Base-by-base conservation (phyloP, 35 echinoderm and acorn worm species). In the Amphiura filiformis region DNA sequence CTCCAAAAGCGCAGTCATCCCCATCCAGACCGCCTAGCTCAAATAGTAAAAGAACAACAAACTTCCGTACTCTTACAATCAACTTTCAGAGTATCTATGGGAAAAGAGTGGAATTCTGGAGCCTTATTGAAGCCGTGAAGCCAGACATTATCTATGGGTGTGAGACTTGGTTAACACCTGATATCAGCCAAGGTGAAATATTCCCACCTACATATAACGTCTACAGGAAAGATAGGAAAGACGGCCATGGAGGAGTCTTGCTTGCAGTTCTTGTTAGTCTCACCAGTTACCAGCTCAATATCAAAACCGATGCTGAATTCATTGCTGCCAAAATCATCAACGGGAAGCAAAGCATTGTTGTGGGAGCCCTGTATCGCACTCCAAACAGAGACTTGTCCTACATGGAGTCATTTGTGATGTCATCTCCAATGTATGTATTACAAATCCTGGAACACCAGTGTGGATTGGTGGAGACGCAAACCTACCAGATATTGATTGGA, bases 91-190 rank as follows among this genome's bases (percentile, higher is more conserved):
- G 78, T 26, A 82, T 89, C 5, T 39, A 0, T 28, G 7, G n/a
- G 17, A 89, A 89, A 79, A 40, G 87, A 35, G 87, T 65, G 57
- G 78, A 70, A 22, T 82, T 89, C 36, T 61, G 78, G 80, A 89
- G 80, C 56, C n/a, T 89, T 31, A 15, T 38, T 1, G 80, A 82
- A 0, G 78, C 87, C 17, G 13, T 33, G 13, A 83, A 89, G 36
- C 87, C 87, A 52, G 44, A 81, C 34, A 61, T 89, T 18, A 89
- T 89, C 0, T 82, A 35, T 70, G 87, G 87, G 11, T 82, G 78
- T 30, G 87, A 89, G 57, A 89, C 87, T 12, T 89, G 87, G 87
- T 57, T 89, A 13, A 82, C n/a, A 75, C 78, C 64, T 23, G 0
- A 9, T n/a, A 70, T 89, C 79, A 30, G 31, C 38, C 31, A 38